These are phyloP conservation scores for Scaptomyza montana DNA, from an alignment of 1,140 invertebrate genomes.

Conservation along the genomic window DNA sequence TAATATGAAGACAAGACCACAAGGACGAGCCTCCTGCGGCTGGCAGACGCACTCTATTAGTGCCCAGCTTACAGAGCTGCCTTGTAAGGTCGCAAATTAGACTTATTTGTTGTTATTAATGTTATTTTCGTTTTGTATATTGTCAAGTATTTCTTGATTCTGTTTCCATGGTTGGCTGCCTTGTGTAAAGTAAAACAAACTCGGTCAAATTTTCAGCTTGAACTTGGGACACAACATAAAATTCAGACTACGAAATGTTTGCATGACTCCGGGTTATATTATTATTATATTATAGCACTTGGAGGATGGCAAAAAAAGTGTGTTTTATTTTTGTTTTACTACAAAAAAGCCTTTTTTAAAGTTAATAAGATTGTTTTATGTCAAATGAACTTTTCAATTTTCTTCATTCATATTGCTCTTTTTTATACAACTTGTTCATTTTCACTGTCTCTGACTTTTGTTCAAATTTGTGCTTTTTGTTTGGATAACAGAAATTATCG, in stretches of 20 bases:
- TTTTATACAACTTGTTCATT: slow-evolving; percentile 20
- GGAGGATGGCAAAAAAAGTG: too few species aligned
- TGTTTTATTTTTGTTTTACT: too few species aligned
- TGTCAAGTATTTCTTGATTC: slow-evolving; percentile 6
- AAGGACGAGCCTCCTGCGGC: slow-evolving; percentile 35
- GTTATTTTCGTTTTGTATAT: slow-evolving; percentile 1
- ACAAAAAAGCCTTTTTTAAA: too few species aligned
- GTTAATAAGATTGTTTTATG: too few species aligned
- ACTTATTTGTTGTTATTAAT: slow-evolving; percentile 49
- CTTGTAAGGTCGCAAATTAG: slow-evolving; percentile 60
- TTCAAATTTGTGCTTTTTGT: slow-evolving; percentile 42
- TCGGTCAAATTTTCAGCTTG: slow-evolving; percentile 48
- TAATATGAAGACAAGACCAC: slow-evolving; percentile 36
- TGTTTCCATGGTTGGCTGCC: slow-evolving; percentile 2
- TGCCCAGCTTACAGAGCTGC: slow-evolving; percentile 15
- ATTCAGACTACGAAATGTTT: slow-evolving; percentile 61
- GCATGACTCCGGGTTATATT: slow-evolving; percentile 73
- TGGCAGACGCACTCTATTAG: slow-evolving; percentile 26
- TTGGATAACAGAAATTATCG: not conserved
- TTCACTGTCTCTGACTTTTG: slow-evolving; percentile 17
- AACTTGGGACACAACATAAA: slow-evolving; percentile 32
- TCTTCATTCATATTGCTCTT: slow-evolving; percentile 13
- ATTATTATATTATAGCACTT: slow-evolving; percentile 38
- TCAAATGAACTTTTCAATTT: too few species aligned
- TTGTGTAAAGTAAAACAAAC: slow-evolving; percentile 58